A percentile compares a stretch with the other conserved stretches of the same genome.
These are phyloP conservation scores for Litoditis marina DNA, from an alignment of 2,888 invertebrate species.

Conservation along the genomic window DNA sequence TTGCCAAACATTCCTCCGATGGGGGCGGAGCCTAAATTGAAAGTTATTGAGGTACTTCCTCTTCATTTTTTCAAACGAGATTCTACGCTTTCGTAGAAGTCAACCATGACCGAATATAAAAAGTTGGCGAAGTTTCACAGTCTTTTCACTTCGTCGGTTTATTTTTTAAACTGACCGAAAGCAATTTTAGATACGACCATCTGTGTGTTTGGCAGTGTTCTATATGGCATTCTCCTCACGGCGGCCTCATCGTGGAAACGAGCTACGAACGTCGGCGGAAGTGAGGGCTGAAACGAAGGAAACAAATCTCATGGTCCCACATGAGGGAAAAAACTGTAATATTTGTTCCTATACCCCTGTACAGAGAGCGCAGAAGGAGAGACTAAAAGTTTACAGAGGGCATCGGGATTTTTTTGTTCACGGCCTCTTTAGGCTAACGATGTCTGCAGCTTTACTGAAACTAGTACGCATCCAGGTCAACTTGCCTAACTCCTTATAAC, in stretches of 20 bases:
- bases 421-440: too few species aligned
- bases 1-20: slow-evolving; percentile 55
- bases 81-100: too few species aligned
- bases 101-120: neutral
- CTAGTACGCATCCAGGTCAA: too few species aligned
- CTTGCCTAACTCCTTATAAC: too few species aligned
- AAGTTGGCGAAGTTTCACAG: neutral
- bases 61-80: too few species aligned
- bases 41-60: too few species aligned
- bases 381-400: too few species aligned
- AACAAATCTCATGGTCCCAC: too few species aligned
- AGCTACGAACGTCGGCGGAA: slow-evolving; percentile 41
- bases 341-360: neutral
- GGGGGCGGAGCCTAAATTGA: slow-evolving; percentile 45
- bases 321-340: neutral
- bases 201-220: slow-evolving; percentile 68
- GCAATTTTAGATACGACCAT: slow-evolving; percentile 47
- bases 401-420: too few species aligned
- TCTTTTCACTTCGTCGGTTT: too few species aligned
- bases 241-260: slow-evolving; percentile 48
- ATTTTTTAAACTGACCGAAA: slow-evolving; percentile 42
- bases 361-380: neutral
- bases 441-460: too few species aligned
- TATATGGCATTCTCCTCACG: slow-evolving; percentile 44
- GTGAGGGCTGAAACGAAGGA: slow-evolving; percentile 26